A percentile compares a stretch with the other conserved stretches of the same genome.
phyloP scores from a whole-genome alignment of 2,113 vertebrate species.

The Prunella fulvescens region DNA sequence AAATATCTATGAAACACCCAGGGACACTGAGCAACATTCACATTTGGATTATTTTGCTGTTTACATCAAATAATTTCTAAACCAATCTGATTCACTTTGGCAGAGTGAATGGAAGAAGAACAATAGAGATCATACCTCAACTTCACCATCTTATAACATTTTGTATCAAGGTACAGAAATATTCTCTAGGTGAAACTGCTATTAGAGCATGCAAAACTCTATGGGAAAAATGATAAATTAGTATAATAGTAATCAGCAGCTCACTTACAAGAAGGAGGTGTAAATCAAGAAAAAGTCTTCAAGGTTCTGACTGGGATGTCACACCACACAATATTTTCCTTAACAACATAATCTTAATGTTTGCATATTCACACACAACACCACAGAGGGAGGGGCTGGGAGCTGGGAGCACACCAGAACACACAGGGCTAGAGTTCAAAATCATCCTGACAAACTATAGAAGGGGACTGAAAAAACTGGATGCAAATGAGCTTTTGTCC shows the following conservation, averaged over 20 bases:
- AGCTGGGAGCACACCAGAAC: not conserved
- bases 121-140: not conserved
- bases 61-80: not conserved
- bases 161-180: not conserved
- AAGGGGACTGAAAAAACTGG: not conserved
- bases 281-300: constrained; percentile 4
- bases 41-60: not conserved
- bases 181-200: not conserved
- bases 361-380: constrained; percentile 25
- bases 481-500: constrained; percentile 22
- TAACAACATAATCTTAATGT: not conserved
- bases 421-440: not conserved
- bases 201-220: not conserved
- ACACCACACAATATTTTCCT: constrained; percentile 4
- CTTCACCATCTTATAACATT: not conserved
- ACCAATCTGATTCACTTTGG: not conserved
- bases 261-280: not conserved
- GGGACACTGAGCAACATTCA: not conserved
- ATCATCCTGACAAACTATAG: not conserved
- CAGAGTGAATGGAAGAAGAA: not conserved
- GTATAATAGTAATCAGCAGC: not conserved
- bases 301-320: constrained; percentile 15
- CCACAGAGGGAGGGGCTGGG: not conserved
- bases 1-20: not conserved
- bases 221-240: not conserved